Conservation (phyloP, 2,888 invertebrate genomes). For the Drosophila affinis region DNA sequence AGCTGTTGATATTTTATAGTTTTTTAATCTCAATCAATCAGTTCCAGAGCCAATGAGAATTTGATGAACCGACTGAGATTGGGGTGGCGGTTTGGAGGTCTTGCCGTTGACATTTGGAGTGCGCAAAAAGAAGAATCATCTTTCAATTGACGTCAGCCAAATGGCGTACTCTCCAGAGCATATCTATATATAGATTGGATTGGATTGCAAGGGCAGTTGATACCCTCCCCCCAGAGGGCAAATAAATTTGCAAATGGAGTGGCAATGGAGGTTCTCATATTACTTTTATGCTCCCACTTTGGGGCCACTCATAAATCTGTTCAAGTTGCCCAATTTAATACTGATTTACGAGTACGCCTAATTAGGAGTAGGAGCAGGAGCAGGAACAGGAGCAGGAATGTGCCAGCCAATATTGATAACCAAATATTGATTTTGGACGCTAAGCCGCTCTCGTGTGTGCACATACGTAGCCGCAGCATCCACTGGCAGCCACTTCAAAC, state of each 20-base stretch:
- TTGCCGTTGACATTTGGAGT: slow-evolving; percentile 34
- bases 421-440: background rate
- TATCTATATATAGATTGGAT: slow-evolving; percentile 13
- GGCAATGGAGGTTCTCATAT: slow-evolving; percentile 1
- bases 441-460: slow-evolving; percentile 1
- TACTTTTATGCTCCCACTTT: background rate
- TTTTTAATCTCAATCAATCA: slow-evolving; percentile 17
- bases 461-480: slow-evolving; percentile 39
- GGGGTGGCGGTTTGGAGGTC: background rate
- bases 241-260: slow-evolving; percentile 38
- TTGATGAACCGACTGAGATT: slow-evolving; percentile 16
- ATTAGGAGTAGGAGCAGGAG: slow-evolving; percentile 49
- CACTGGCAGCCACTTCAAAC: slow-evolving; percentile 43
- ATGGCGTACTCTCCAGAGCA: slow-evolving; percentile 11
- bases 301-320: slow-evolving; percentile 19
- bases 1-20: slow-evolving; percentile 17
- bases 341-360: slow-evolving; percentile 52
- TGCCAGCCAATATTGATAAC: slow-evolving; percentile 35
- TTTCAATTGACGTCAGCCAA: slow-evolving; percentile 35
- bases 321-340: slow-evolving; percentile 17
- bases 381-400: slow-evolving; percentile 35
- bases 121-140: slow-evolving; percentile 26
- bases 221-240: slow-evolving; percentile 10
- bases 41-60: slow-evolving; percentile 24
- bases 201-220: slow-evolving; percentile 17